Base-by-base conservation (phyloP, 1,140 invertebrate genomes). In the Listronotus oregonensis region DNA sequence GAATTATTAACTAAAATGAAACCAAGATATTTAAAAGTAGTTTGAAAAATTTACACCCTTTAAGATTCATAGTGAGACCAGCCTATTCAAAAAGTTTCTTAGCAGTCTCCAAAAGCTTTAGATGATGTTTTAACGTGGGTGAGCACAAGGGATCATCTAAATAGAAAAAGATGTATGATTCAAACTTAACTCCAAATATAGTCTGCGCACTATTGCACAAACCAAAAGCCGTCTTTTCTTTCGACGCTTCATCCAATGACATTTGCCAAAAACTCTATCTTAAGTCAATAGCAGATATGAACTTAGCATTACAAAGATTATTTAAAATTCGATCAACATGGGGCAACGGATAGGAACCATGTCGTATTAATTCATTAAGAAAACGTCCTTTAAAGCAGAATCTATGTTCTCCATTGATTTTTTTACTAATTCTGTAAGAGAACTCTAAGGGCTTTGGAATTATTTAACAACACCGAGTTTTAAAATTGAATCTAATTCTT, bases 371-470 rank as follows among this genome's bases (percentile, higher is more conserved):
- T 3, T 72, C 64, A 49, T 80, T 81, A 6, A 80, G 31, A 58
- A 73, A 74, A 2, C 79, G 54, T 21, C 73, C 73, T 47, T 81
- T 77, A 6, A 79, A 66, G 56, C 75, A 78, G 63, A 79, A 74
- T 8, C 77, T n/a, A 44, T 51, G 56, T 17, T 71, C 63, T 12
- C 68, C 69, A 42, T 34, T 40, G 18, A 8, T 58, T 72, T 72
- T 18, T 66, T 66, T 12, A 72, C 63, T 17, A 72, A 49, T 7
- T 71, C 7, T 3, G 69, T 60, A n/a, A 66, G 42, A n/a, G 42
- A 58, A 62, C 32, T 34, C 63, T 66, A 70, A 0, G 67, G 58
- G 27, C 54, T 60, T 9, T 46, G 31, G 12, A 63, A 71, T 18
- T 62, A 42, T 59, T 61, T 51, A 14, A 70, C 42, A 4, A 71